Evolutionary conservation across 2,113 vertebrate species (phyloP).

Genomic region (Saguinus imperator): DNA sequence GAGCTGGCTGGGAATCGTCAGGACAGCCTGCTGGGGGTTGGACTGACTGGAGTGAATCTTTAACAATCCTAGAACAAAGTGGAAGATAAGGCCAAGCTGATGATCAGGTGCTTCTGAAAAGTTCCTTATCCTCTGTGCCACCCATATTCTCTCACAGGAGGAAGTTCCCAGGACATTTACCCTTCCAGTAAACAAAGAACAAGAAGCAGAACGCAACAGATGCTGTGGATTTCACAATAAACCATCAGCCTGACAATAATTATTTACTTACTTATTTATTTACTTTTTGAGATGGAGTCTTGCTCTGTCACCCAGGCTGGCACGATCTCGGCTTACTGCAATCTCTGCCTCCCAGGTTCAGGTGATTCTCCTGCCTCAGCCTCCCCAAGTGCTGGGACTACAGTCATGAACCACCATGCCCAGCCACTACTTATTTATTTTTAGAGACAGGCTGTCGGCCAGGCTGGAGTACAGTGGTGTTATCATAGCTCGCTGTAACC

Average conservation of each 20-base stretch:
- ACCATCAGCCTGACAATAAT: not conserved
- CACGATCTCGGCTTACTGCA: too few relatives aligned
- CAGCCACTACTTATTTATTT: too few relatives aligned
- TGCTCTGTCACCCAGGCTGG: too few relatives aligned
- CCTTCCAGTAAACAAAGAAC: not conserved
- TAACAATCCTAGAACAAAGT: constrained; percentile 89
- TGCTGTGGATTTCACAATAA: not conserved
- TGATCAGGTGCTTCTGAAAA: not conserved
- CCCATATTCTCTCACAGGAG: not conserved
- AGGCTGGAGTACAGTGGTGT: too few relatives aligned
- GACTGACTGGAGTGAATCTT: constrained; percentile 94
- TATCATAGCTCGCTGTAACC: too few relatives aligned
- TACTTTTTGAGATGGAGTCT: too few relatives aligned
- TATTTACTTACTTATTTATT: not conserved
- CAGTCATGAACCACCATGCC: too few relatives aligned
- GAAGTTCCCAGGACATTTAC: not conserved
- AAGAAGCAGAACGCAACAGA: not conserved
- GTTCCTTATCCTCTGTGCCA: not conserved
- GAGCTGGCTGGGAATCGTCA: constrained; percentile 96
- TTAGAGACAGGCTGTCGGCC: too few relatives aligned
- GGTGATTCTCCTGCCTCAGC: too few relatives aligned
- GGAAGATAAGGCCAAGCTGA: constrained; percentile 70
- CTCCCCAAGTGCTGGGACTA: too few relatives aligned
- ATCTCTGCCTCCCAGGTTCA: too few relatives aligned
- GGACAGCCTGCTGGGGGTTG: constrained; percentile 92